Evolutionary conservation across 2,113 vertebrate species (phyloP), one percentile per base, ranked within the genome.

Genomic region (Amia ocellicauda): DNA sequence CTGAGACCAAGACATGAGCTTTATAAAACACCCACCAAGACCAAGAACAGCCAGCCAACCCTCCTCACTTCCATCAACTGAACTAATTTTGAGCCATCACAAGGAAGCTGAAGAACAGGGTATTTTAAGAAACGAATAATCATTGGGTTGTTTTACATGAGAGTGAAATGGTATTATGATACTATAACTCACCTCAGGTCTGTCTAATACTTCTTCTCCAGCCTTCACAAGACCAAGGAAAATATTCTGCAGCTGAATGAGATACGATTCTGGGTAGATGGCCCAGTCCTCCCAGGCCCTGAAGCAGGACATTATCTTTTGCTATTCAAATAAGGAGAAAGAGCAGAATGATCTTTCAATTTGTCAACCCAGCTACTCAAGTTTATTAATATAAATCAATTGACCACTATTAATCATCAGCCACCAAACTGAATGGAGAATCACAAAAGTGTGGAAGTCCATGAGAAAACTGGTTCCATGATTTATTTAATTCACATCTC

Each of bases 271-370:
- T 0, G 89, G 90, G 68, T 91, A 91, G 56, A 91, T 82, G 68
- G 90, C 87, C 90, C 90, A 91, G 77, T 91, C 90, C 31, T 91
- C 90, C 90, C 90, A 91, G 1, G 88, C 90, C 55, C 89, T 67
- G 63, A 91, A 91, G 66, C 90, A 91, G 41, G 69, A 70, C 71
- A 83, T 88, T 60, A 91, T 82, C 76, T 81, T 90, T 91, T 91
- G 90, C 90, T 91, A 57, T 20, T 51, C 10, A 49, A n/a, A 63
- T 10, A 61, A 67, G 49, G 9, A 27, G 22, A 52, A 24, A 67
- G 13, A 42, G 23, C 5, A 50, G 2, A 45, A 43, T 22, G 2
- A 60, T 16, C 23, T 41, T 45, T 13, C 23, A 24, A 56, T 29
- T 10, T 56, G n/a, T n/a, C n/a, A n/a, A n/a, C n/a, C n/a, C n/a